These are phyloP conservation scores for Podarcis cretensis DNA, from an alignment of 2,113 vertebrate genomes.

Conservation along the genomic window DNA sequence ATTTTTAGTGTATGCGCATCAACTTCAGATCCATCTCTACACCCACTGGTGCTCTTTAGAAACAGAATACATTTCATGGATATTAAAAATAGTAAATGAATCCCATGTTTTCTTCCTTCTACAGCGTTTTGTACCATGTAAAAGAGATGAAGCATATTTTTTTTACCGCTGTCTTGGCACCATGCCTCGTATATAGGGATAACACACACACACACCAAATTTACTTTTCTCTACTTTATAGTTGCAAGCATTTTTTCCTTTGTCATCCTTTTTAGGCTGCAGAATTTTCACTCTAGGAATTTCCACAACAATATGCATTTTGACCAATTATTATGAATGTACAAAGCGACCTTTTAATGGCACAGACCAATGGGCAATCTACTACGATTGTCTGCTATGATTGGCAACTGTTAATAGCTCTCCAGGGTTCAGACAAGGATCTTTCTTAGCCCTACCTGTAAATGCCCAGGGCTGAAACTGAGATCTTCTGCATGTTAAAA, in stretches of 20 bases:
- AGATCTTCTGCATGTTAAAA: too few species aligned
- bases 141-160: conserved; percentile 56
- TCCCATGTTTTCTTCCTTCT: conserved; percentile 68
- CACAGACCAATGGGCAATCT: background rate
- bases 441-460: too few species aligned
- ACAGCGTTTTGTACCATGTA: conserved; percentile 54
- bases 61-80: conserved; percentile 59
- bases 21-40: conserved; percentile 52
- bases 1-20: conserved; percentile 52
- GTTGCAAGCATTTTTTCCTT: conserved; percentile 32
- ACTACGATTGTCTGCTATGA: background rate
- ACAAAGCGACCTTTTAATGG: background rate
- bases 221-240: conserved; percentile 18
- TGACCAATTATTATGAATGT: background rate
- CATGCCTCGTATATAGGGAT: conserved; percentile 26
- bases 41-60: conserved; percentile 58
- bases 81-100: conserved; percentile 72
- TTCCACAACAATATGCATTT: background rate
- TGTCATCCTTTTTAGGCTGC: background rate
- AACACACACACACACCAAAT: background rate
- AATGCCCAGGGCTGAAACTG: too few species aligned
- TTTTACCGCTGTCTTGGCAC: background rate
- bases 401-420: background rate
- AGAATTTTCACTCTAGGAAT: conserved; percentile 21
- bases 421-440: too few species aligned